Evolutionary conservation across 1,140 invertebrate genomes (phyloP).

Genomic region (Conopomorpha cramerella): DNA sequence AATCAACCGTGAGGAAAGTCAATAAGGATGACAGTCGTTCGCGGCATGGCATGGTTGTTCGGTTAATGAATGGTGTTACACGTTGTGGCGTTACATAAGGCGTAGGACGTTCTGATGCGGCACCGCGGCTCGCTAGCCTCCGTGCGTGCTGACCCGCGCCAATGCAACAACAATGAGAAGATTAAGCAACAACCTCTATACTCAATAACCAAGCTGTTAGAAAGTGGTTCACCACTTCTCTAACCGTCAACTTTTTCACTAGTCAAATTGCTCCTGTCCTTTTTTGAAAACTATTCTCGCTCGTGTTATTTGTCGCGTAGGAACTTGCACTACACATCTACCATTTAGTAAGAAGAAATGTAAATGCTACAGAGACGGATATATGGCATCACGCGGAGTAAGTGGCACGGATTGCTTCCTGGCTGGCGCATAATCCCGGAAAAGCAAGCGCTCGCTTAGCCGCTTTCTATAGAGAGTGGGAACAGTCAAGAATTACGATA

Average conservation of each 20-base stretch:
- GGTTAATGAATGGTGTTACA: constrained; percentile 5
- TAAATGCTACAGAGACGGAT: too few relatives aligned
- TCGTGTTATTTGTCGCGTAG: too few relatives aligned
- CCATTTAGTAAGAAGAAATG: too few relatives aligned
- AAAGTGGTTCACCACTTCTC: constrained; percentile 2
- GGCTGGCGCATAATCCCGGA: constrained; percentile 40
- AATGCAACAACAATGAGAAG: constrained; percentile 4
- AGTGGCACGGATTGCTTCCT: too few relatives aligned
- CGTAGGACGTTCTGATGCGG: too few relatives aligned
- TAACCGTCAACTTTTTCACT: too few relatives aligned
- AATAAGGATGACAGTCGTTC: background rate
- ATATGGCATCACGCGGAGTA: too few relatives aligned
- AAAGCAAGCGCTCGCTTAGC: constrained; percentile 28
- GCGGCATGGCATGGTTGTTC: background rate
- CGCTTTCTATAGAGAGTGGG: constrained; percentile 41
- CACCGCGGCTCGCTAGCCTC: background rate
- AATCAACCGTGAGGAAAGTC: constrained; percentile 8
- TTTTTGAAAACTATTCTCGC: too few relatives aligned
- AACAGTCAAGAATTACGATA: constrained; percentile 39
- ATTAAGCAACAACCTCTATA: constrained; percentile 4
- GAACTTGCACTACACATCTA: too few relatives aligned
- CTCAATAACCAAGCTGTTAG: too few relatives aligned
- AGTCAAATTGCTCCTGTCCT: too few relatives aligned
- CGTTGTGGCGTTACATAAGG: constrained; percentile 4
- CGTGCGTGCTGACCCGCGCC: constrained; percentile 6